Evolutionary conservation across 2,797 vertebrate genomes (phyloP).

Genomic region (Muraenolepis orangiensis): DNA sequence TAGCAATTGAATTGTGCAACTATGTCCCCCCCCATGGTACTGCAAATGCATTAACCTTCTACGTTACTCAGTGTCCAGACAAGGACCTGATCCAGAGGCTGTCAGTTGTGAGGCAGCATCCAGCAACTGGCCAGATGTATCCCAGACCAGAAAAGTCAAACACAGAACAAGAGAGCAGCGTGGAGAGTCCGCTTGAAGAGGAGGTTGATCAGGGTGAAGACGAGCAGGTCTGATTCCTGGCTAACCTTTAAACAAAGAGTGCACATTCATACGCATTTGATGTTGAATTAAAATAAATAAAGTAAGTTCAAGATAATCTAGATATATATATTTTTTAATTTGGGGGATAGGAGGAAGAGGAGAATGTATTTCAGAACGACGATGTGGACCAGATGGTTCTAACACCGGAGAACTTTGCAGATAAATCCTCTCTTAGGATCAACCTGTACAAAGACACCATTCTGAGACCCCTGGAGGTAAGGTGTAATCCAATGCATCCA

Average conservation of each 20-base stretch:
- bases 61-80: constrained; percentile 82
- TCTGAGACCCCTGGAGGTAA: constrained; percentile 83
- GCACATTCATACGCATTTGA: not conserved
- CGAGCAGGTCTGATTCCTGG: constrained; percentile 36
- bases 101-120: constrained; percentile 80
- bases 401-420: constrained; percentile 75
- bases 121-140: constrained; percentile 74
- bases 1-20: no score
- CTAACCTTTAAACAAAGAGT: not conserved
- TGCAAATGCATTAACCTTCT: not conserved
- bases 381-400: constrained; percentile 74
- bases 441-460: constrained; percentile 76
- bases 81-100: constrained; percentile 81
- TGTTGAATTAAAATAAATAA: no score
- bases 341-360: constrained; percentile 38
- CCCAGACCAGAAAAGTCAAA: constrained; percentile 70
- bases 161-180: constrained; percentile 48
- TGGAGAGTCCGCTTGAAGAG: constrained; percentile 28
- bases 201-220: constrained; percentile 32
- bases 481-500: constrained; percentile 10
- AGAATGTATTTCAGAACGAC: constrained; percentile 52
- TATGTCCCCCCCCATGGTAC: not conserved
- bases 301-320: not conserved
- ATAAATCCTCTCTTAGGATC: constrained; percentile 70
- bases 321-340: constrained; percentile 11